Evolutionary conservation across 2,113 vertebrate genomes (phyloP).

Genomic region (Sakesphorus luctuosus): DNA sequence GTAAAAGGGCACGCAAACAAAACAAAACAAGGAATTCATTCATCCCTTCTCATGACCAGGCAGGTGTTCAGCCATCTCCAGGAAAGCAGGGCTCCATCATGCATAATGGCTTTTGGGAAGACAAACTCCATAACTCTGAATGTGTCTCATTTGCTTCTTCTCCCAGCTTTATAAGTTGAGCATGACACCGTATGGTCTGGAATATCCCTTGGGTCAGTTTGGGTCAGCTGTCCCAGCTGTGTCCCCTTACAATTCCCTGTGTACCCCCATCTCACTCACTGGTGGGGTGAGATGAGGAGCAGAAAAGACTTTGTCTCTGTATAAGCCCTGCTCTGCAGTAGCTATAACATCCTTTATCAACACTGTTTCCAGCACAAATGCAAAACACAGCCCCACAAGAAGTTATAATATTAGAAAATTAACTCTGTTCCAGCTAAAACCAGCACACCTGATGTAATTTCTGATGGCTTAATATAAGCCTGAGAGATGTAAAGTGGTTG

Average conservation of each 20-base stretch:
- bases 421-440: neutral
- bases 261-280: neutral
- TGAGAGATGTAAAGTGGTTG: neutral
- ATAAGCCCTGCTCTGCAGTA: neutral
- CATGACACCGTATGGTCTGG: neutral
- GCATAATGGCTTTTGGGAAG: neutral
- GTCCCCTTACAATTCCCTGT: neutral
- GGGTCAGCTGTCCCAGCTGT: neutral
- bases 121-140: neutral
- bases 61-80: neutral
- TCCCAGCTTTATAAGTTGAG: neutral
- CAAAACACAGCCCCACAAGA: neutral
- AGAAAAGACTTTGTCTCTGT: neutral
- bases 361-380: neutral
- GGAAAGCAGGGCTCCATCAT: neutral
- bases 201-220: neutral
- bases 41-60: neutral
- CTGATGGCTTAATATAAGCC: neutral
- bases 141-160: neutral
- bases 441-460: neutral
- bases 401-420: neutral
- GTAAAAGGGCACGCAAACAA: neutral
- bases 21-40: neutral
- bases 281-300: neutral
- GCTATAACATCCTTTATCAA: neutral